Base-by-base conservation (phyloP, 2,113 vertebrate genomes). In the Stigmatopora nigra region DNA sequence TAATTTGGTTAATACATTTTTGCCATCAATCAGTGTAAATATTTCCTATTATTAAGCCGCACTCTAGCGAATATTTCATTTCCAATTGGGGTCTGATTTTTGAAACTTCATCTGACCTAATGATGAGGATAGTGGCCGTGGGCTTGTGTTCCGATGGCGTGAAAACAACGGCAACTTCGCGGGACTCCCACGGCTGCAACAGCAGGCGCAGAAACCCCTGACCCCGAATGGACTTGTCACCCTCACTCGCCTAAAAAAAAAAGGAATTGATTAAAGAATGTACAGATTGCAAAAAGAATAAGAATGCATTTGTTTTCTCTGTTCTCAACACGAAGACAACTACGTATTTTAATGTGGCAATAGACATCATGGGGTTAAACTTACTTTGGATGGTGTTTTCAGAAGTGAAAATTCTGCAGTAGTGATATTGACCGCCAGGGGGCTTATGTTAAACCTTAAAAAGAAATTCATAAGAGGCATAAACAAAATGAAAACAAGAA, bases 321-420 rank as follows among this genome's bases (percentile, higher is more conserved):
- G 25, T 31, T 31, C 25, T 31, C 25, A 41, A 41, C 9, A 7
- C 38, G 1, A 10, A 7, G 38, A 41, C 38, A 41, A 10, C 38
- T 8, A 41, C 6, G 9, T 41, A 8, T 41, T 41, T 31, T 31
- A 31, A 41, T 8, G 38, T 41, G 38, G 9, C 38, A 41, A 41
- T 8, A 41, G 38, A 7, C 38, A 41, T 41, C 38, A 41, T 1
- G 38, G 38, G 7, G 38, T 62, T 7, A 19, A 36, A 47, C 75
- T 80, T 80, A 91, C 91, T 84, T 87, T 78, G 2, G 44, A 74
- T 1, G 71, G 61, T 51, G 69, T 82, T 58, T 89, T 75, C 71
- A 92, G 73, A 45, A 99, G 88, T 55, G 86, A 91, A 88, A 99
- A 99, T 87, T 98, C 95, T 1, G 77, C 83, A 47, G 95, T 94